phyloP scores from a whole-genome alignment of 2,888 invertebrate species.

The Heliconius charithonia region DNA sequence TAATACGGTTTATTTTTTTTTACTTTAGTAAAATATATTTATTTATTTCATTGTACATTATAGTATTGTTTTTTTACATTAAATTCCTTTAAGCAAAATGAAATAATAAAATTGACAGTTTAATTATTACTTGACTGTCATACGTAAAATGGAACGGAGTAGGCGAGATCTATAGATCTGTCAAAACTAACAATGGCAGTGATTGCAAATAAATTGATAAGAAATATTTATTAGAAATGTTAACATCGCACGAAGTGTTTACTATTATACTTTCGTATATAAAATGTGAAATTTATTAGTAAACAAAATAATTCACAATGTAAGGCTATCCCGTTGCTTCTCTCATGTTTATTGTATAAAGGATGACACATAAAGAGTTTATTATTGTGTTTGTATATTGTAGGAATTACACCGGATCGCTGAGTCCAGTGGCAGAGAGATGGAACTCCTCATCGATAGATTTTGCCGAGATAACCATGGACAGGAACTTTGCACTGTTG shows the following conservation, averaged over 20 bases:
- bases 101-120: neutral
- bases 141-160: slow-evolving; percentile 44
- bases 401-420: slow-evolving; percentile 69
- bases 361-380: slow-evolving; percentile 55
- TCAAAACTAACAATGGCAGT: slow-evolving; percentile 57
- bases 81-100: neutral
- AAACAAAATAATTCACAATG: slow-evolving; percentile 61
- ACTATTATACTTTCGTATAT: slow-evolving; percentile 52
- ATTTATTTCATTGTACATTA: neutral
- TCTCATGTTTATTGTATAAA: slow-evolving; percentile 47
- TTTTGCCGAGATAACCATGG: slow-evolving; percentile 87
- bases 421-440: slow-evolving; percentile 71
- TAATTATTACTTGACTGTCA: neutral
- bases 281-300: slow-evolving; percentile 68
- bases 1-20: too few species aligned
- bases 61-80: too few species aligned
- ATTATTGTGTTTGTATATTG: slow-evolving; percentile 51
- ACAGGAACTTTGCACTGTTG: slow-evolving; percentile 89
- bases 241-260: slow-evolving; percentile 52
- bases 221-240: slow-evolving; percentile 61
- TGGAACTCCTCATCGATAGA: slow-evolving; percentile 85
- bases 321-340: slow-evolving; percentile 63
- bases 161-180: slow-evolving; percentile 57
- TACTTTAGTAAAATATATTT: too few species aligned
- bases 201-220: slow-evolving; percentile 54